Percentiles rank a stretch among this genome's conserved stretches.
These are phyloP conservation scores for Corythucha ciliata DNA, from an alignment of 2,888 invertebrate species.

Conservation along the genomic window DNA sequence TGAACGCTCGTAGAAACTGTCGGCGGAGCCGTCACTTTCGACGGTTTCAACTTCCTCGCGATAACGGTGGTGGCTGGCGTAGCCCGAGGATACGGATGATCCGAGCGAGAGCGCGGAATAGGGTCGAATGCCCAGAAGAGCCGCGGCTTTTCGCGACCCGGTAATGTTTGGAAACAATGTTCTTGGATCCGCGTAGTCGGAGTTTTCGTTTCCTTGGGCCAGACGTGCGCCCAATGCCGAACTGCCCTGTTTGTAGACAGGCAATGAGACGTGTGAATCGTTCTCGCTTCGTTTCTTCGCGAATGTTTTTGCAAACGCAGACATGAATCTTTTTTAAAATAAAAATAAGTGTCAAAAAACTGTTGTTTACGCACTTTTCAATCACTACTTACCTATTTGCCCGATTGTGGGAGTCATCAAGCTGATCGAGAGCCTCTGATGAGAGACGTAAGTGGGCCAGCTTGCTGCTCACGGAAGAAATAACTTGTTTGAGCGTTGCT, in stretches of 20 bases:
- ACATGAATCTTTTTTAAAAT: constrained; percentile 32
- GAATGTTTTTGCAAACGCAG: constrained; percentile 39
- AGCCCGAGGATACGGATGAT: constrained; percentile 44
- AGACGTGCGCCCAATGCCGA: constrained; percentile 77
- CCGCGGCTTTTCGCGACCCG: constrained; percentile 35
- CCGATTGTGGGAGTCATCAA: constrained; percentile 33
- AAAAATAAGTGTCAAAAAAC: too few species aligned
- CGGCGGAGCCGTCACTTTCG: constrained; percentile 47
- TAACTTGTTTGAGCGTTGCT: constrained; percentile 36
- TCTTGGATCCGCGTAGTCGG: constrained; percentile 76
- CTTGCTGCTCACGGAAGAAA: constrained; percentile 40
- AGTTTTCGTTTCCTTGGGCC: constrained; percentile 48
- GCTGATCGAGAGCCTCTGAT: constrained; percentile 42
- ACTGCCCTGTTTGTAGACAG: constrained; percentile 69
- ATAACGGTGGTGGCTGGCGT: constrained; percentile 29
- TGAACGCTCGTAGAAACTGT: constrained; percentile 66
- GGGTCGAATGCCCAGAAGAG: constrained; percentile 39
- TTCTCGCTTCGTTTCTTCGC: constrained; percentile 39
- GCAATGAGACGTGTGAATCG: constrained; percentile 41
- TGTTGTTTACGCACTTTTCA: too few species aligned
- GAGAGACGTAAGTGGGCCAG: constrained; percentile 41
- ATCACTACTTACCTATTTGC: too few species aligned
- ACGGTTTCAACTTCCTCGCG: constrained; percentile 36
- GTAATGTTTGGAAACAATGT: constrained; percentile 48
- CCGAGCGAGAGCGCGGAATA: constrained; percentile 49